phyloP scores from a whole-genome alignment of 2,113 vertebrate species.

The Gracilinanus agilis region DNA sequence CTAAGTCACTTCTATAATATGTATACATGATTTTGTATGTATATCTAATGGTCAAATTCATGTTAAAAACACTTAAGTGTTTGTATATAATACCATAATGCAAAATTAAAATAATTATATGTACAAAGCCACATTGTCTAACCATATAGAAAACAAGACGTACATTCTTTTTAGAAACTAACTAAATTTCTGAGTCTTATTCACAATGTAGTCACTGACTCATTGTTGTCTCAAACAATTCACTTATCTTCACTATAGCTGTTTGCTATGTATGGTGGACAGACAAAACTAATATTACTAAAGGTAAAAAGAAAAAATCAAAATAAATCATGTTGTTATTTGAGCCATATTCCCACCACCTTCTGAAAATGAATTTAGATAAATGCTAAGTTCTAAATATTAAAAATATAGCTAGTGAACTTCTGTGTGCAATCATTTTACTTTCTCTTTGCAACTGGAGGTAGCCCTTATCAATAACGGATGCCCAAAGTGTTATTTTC shows the following conservation, averaged over 20 bases:
- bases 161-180: neutral
- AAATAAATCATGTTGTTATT: neutral
- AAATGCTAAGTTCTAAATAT: neutral
- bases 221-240: neutral
- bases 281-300: neutral
- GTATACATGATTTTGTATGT: neutral
- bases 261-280: neutral
- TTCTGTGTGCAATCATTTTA: neutral
- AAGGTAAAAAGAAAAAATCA: neutral
- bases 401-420: conserved; percentile 46
- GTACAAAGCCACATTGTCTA: neutral
- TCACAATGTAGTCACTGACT: neutral
- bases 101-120: neutral
- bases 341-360: neutral
- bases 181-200: neutral
- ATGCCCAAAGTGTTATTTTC: conserved; percentile 43
- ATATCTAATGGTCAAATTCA: neutral
- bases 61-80: neutral
- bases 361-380: neutral
- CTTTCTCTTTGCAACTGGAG: conserved; percentile 34
- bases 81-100: neutral
- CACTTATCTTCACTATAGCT: neutral
- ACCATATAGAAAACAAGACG: neutral
- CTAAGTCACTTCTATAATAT: conserved; percentile 38
- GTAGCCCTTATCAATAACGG: neutral